Conservation (phyloP, 2,113 vertebrate species). For the Candoia aspera region DNA sequence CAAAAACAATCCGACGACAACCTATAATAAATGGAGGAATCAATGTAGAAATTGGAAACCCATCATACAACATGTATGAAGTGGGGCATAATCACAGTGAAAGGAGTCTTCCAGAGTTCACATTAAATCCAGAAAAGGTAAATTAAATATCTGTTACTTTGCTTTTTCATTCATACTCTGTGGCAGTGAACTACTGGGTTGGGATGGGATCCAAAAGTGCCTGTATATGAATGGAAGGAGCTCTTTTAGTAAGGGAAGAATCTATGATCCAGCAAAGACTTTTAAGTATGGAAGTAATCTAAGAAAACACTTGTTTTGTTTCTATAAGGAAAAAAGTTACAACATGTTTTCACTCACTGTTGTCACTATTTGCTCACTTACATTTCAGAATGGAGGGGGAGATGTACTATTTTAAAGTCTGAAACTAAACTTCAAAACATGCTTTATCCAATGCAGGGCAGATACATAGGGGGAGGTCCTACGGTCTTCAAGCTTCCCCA, state of each 20-base stretch:
- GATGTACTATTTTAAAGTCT: slow-evolving; percentile 37
- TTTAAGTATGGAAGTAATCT: neutral
- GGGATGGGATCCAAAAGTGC: neutral
- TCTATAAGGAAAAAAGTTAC: neutral
- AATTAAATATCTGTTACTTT: slow-evolving; percentile 23
- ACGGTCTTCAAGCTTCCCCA: slow-evolving; percentile 82
- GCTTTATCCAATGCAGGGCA: slow-evolving; percentile 77
- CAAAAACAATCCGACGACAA: slow-evolving; percentile 94
- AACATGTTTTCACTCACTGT: neutral
- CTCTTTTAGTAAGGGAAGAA: neutral
- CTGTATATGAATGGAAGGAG: neutral
- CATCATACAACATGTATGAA: slow-evolving; percentile 99
- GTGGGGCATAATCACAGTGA: slow-evolving; percentile 94
- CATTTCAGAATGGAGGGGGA: slow-evolving; percentile 22
- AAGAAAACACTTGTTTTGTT: neutral
- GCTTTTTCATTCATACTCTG: slow-evolving; percentile 25
- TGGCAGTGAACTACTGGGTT: neutral
- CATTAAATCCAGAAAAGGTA: slow-evolving; percentile 95
- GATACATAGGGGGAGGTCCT: slow-evolving; percentile 81
- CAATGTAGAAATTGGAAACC: slow-evolving; percentile 98
- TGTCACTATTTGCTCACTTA: slow-evolving; percentile 23
- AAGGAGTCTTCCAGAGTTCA: slow-evolving; percentile 91
- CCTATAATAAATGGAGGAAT: slow-evolving; percentile 97
- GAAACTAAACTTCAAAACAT: slow-evolving; percentile 60
- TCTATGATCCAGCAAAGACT: neutral